phyloP scores from a whole-genome alignment of 2,888 invertebrate species.

The Agrotis ipsilon region DNA sequence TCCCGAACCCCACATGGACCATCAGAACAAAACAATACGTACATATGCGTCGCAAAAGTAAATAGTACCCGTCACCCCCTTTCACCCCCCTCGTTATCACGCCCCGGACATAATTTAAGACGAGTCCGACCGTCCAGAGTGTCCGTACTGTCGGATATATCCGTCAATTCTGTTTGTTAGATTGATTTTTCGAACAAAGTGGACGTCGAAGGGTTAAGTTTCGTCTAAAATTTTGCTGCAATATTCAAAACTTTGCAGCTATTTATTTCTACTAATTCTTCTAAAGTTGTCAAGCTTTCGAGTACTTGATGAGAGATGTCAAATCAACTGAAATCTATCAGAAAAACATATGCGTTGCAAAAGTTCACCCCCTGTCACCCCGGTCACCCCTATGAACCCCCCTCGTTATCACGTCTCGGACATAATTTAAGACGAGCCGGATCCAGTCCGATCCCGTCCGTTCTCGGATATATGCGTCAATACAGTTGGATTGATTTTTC shows the following conservation, averaged over 20 bases:
- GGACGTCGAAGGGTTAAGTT: conserved; percentile 16
- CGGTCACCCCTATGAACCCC: conserved; percentile 12
- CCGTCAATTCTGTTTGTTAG: conserved; percentile 67
- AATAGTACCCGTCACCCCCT: conserved; percentile 70
- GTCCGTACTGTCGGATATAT: conserved; percentile 60
- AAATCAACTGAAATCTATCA: conserved; percentile 24
- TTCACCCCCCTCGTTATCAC: conserved; percentile 83
- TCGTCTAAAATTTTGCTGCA: neutral
- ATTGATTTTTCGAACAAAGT: conserved; percentile 66
- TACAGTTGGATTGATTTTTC: conserved; percentile 51
- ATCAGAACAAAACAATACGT: conserved; percentile 59
- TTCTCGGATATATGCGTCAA: conserved; percentile 44
- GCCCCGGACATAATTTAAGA: conserved; percentile 90
- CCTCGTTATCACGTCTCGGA: conserved; percentile 59
- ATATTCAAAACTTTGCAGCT: neutral
- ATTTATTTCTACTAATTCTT: neutral
- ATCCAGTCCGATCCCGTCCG: conserved; percentile 31
- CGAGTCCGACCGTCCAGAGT: conserved; percentile 66
- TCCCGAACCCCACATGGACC: conserved; percentile 43
- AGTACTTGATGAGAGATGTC: neutral
- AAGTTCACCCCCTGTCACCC: conserved; percentile 31
- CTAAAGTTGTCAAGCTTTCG: neutral
- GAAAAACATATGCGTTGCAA: conserved; percentile 53
- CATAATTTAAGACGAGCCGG: conserved; percentile 59
- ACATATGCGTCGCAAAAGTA: conserved; percentile 77